Evolutionary conservation across 2,113 vertebrate species (phyloP), one percentile per base, ranked within the genome.

Genomic region (Cranoglanis bouderius): DNA sequence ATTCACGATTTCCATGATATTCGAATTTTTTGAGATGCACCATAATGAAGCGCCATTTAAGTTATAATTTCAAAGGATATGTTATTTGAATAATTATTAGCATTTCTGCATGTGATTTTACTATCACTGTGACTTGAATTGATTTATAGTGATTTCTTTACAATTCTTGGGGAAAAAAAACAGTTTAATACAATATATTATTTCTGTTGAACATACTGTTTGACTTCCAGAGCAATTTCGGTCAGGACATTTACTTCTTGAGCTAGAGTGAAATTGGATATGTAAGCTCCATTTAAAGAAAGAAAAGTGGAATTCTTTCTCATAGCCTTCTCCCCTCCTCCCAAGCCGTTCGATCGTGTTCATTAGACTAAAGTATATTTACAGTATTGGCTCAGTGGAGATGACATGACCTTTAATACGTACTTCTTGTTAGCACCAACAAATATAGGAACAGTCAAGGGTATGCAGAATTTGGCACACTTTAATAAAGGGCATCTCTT

Each of bases 261-360:
- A 65, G 77, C 78, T 65, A 81, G 84, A 89, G 53, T 84, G 55
- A 85, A 92, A 90, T 90, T 91, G 91, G 90, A 90, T 89, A 89
- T 88, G 90, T 92, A 88, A 89, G 83, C 87, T 43, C 83, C 40
- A 55, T 51, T 70, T 88, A 70, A 81, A 32, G 32, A 40, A 43
- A n/a, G n/a, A 80, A 85, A 40, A 85, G n/a, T 35, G 57, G 51
- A 88, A 49, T 32, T 24, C 49, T 82, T 90, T 85, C 38, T 49
- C 40, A 26, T 46, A 40, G 38, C 40, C 82, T 40, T 67, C 7
- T 57, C 55, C 40, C 19, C 1, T 51, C 63, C 3, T 0, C 26
- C 40, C 61, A 10, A 18, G 43, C 40, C 35, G 7, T n/a, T 72
- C 63, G 26, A 35, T 90, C 75, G 53, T 35, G 53, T 35, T 86